phyloP scores from a whole-genome alignment of 2,797 vertebrate species.

The Sebastes iracundus region DNA sequence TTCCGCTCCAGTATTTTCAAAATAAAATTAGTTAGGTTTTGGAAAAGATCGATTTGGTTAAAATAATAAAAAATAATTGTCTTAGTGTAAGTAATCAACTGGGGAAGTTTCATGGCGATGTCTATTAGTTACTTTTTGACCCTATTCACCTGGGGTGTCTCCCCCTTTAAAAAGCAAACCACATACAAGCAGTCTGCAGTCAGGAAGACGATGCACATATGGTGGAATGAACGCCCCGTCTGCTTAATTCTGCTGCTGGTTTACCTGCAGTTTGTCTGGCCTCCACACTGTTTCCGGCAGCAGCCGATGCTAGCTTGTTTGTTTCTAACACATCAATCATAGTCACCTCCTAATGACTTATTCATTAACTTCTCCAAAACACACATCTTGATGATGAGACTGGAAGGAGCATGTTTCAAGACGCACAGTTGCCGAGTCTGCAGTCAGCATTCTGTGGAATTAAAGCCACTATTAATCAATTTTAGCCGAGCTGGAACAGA shows the following conservation, averaged over 20 bases:
- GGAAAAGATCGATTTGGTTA: background rate
- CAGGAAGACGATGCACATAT: slow-evolving; percentile 43
- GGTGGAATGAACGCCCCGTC: slow-evolving; percentile 28
- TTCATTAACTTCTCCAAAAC: slow-evolving; percentile 83
- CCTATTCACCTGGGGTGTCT: background rate
- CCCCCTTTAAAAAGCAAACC: slow-evolving; percentile 22
- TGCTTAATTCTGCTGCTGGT: slow-evolving; percentile 25
- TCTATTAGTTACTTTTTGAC: background rate
- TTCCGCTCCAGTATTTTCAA: too few relatives aligned
- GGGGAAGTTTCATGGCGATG: background rate
- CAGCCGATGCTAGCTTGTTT: slow-evolving; percentile 67
- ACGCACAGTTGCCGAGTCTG: slow-evolving; percentile 60
- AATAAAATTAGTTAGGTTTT: too few relatives aligned
- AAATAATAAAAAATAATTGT: background rate
- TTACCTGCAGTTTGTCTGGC: slow-evolving; percentile 65
- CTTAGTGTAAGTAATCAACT: background rate
- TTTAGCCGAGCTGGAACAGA: slow-evolving; percentile 74
- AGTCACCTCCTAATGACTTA: slow-evolving; percentile 83
- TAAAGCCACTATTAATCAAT: slow-evolving; percentile 84
- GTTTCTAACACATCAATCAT: slow-evolving; percentile 81
- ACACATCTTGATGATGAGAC: slow-evolving; percentile 78
- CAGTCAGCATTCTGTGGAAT: slow-evolving; percentile 82
- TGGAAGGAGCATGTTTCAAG: slow-evolving; percentile 74
- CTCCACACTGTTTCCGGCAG: slow-evolving; percentile 37
- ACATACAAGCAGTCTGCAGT: slow-evolving; percentile 21